Conservation (phyloP, 1,140 invertebrate species). For the Zaprionus ghesquierei region DNA sequence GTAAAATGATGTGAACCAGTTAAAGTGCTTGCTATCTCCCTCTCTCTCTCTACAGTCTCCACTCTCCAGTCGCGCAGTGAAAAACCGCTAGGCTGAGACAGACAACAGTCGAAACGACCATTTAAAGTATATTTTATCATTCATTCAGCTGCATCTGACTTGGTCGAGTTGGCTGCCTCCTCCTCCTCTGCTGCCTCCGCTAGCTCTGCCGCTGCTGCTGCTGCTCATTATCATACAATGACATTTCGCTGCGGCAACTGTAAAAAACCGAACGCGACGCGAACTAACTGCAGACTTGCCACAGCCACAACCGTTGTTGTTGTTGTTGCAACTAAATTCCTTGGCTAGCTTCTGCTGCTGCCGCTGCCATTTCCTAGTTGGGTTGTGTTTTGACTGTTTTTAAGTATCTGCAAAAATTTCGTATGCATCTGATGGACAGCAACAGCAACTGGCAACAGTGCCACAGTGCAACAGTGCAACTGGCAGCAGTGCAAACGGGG, state of each 20-base stretch:
- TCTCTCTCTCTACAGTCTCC: no score
- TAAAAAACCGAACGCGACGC: conserved; percentile 32
- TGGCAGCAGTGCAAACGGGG: conserved; percentile 53
- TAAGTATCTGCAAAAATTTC: conserved; percentile 74
- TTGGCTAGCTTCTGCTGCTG: conserved; percentile 39
- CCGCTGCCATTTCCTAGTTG: conserved; percentile 72
- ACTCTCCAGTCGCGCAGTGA: conserved; percentile 11
- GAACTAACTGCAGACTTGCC: conserved; percentile 62
- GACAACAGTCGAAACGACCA: conserved; percentile 78
- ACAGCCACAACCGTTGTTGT: conserved; percentile 48
- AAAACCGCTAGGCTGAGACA: conserved; percentile 68
- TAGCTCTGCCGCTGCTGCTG: background rate
- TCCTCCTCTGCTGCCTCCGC: background rate
- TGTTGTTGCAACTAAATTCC: conserved; percentile 40
- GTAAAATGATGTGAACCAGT: conserved; percentile 79
- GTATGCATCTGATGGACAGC: conserved; percentile 79
- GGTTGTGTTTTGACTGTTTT: conserved; percentile 71
- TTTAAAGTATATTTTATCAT: conserved; percentile 81
- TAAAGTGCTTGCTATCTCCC: conserved; percentile 55
- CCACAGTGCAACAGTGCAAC: conserved; percentile 56
- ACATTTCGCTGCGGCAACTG: conserved; percentile 69
- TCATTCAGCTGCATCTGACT: conserved; percentile 77
- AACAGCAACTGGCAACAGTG: conserved; percentile 47
- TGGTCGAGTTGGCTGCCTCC: conserved; percentile 43
- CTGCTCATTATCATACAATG: conserved; percentile 80